These are phyloP conservation scores for Morus bassanus DNA, from an alignment of 2,797 vertebrate species.

Conservation along the genomic window DNA sequence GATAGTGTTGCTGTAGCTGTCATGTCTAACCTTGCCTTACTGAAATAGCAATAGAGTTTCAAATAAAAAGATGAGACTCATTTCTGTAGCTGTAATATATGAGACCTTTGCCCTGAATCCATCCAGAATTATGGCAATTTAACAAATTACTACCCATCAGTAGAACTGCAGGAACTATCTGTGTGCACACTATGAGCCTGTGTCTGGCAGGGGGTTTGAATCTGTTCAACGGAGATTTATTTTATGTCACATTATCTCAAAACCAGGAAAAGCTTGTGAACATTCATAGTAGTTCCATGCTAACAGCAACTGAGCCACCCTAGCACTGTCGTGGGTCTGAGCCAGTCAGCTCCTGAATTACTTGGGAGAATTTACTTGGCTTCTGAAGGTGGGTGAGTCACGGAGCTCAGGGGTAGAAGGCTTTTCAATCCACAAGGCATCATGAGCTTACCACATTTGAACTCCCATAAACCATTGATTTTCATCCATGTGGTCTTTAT, in stretches of 20 bases:
- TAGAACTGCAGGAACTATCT: neutral
- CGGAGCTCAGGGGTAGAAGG: neutral
- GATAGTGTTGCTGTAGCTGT: neutral
- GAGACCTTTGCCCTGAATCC: neutral
- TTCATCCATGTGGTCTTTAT: neutral
- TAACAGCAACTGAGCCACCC: neutral
- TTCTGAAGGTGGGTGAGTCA: neutral
- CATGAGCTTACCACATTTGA: neutral
- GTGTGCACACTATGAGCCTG: neutral
- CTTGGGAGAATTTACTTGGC: neutral
- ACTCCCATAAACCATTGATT: neutral
- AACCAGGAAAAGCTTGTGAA: neutral
- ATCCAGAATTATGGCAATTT: conserved; percentile 11
- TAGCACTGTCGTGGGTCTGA: neutral
- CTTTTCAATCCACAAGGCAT: neutral
- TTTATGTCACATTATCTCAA: neutral
- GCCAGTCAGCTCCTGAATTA: neutral
- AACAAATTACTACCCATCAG: neutral
- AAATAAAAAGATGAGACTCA: conserved; percentile 5
- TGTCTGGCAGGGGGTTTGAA: neutral
- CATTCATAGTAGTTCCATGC: neutral
- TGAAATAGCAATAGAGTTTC: neutral
- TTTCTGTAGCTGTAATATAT: neutral
- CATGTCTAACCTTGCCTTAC: neutral
- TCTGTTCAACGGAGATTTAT: neutral